A percentile compares a stretch with the other conserved stretches of the same genome.
These are phyloP conservation scores for Brachionichthys hirsutus DNA, from an alignment of 2,113 vertebrate species.

Conservation along the genomic window DNA sequence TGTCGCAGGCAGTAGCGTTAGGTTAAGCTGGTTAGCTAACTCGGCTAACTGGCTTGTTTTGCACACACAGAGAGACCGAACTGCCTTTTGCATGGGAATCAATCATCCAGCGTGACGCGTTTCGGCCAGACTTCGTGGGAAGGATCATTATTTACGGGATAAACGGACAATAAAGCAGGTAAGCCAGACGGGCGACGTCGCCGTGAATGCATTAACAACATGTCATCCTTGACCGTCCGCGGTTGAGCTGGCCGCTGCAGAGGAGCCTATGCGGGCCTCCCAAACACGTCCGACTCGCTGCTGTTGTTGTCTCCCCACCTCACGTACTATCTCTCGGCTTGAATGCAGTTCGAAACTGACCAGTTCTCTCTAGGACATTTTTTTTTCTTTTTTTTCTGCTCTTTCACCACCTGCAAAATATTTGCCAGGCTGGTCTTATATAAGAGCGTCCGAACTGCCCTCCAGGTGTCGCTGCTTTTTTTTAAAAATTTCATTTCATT, in stretches of 20 bases:
- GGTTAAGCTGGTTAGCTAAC: constrained; percentile 48
- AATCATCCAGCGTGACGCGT: constrained; percentile 28
- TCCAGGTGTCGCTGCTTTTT: constrained; percentile 29
- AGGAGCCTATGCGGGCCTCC: constrained; percentile 38
- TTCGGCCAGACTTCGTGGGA: constrained; percentile 8
- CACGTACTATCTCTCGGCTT: constrained; percentile 24
- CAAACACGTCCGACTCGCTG: constrained; percentile 41
- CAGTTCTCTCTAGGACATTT: constrained; percentile 19
- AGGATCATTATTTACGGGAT: constrained; percentile 21
- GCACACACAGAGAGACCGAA: constrained; percentile 6
- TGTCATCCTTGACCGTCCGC: constrained; percentile 19
- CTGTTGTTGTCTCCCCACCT: constrained; percentile 34
- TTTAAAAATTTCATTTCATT: too few relatives aligned
- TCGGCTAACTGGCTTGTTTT: constrained; percentile 35
- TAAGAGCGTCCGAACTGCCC: constrained; percentile 22
- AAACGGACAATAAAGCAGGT: constrained; percentile 36
- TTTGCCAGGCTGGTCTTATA: constrained; percentile 32
- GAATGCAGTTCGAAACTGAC: background rate
- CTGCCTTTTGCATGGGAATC: constrained; percentile 41
- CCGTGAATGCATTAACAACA: constrained; percentile 32
- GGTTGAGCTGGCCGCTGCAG: constrained; percentile 35
- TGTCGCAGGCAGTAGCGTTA: constrained; percentile 17
- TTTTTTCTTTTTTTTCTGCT: too few relatives aligned
- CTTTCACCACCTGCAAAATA: constrained; percentile 42
- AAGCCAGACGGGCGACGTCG: constrained; percentile 12